Conservation (phyloP, 2,797 vertebrate species). For the Thaleichthys pacificus region DNA sequence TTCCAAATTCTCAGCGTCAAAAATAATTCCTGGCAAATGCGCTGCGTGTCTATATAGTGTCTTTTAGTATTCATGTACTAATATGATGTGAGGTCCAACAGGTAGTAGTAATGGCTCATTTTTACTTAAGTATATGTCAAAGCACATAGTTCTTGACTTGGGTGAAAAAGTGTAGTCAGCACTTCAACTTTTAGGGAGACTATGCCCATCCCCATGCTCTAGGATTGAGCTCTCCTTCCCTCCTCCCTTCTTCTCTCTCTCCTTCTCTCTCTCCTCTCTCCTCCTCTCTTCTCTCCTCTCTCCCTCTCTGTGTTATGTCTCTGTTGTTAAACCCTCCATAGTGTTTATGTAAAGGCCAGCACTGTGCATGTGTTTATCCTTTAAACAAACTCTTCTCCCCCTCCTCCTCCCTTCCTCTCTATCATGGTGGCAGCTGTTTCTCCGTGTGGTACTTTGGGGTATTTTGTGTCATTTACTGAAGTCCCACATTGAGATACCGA, state of each 20-base stretch:
- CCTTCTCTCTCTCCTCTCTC: too few relatives aligned
- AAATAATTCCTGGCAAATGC: too few relatives aligned
- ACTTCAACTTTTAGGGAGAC: too few relatives aligned
- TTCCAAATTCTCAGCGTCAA: too few relatives aligned
- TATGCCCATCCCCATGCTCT: too few relatives aligned
- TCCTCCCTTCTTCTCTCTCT: neutral
- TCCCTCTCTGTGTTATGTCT: slow-evolving; percentile 21
- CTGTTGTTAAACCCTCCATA: slow-evolving; percentile 46
- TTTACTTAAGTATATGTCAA: too few relatives aligned
- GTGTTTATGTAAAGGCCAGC: slow-evolving; percentile 66
- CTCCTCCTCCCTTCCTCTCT: slow-evolving; percentile 60
- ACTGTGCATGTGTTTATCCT: slow-evolving; percentile 71
- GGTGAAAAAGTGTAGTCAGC: too few relatives aligned
- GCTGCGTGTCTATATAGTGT: too few relatives aligned
- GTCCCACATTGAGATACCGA: slow-evolving; percentile 70
- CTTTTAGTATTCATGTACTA: too few relatives aligned
- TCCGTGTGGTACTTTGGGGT: slow-evolving; percentile 66
- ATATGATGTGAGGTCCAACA: too few relatives aligned
- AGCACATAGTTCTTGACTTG: too few relatives aligned
- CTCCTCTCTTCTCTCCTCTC: neutral
- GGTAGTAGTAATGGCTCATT: too few relatives aligned
- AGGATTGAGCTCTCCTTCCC: neutral
- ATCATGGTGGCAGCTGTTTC: slow-evolving; percentile 67
- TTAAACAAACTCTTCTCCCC: slow-evolving; percentile 51
- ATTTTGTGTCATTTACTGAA: slow-evolving; percentile 69